Percentiles rank a stretch among this genome's conserved stretches.
These are phyloP conservation scores for Dilophus febrilis DNA, from an alignment of 2,888 invertebrate species.

Conservation along the genomic window DNA sequence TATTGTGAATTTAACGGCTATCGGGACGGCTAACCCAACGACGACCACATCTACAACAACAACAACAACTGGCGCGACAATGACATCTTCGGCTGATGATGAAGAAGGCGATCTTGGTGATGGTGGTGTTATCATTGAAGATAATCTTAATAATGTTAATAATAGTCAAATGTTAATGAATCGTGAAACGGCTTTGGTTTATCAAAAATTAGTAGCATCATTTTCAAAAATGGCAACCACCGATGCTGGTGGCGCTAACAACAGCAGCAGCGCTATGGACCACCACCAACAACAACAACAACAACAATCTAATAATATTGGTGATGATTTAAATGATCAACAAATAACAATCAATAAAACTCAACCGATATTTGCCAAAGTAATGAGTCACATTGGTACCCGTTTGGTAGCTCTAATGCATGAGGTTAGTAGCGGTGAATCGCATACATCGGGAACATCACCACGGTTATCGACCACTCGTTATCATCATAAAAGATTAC, in stretches of 20 bases:
- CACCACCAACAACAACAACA: conserved; percentile 14
- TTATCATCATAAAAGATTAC: conserved; percentile 38
- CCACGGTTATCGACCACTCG: conserved; percentile 36
- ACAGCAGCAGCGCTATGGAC: conserved; percentile 24
- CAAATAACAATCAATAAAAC: conserved; percentile 43
- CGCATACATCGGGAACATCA: conserved; percentile 37
- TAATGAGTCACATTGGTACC: conserved; percentile 83
- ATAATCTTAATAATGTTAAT: too few relatives aligned
- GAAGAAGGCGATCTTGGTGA: conserved; percentile 38
- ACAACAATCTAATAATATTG: too few relatives aligned
- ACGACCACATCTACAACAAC: too few relatives aligned
- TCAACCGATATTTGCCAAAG: conserved; percentile 74
- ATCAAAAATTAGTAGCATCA: conserved; percentile 69
- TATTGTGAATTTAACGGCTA: too few relatives aligned
- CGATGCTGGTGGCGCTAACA: conserved; percentile 21
- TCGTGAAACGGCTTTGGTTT: conserved; percentile 72
- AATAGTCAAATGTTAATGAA: conserved; percentile 35
- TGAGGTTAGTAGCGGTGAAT: conserved; percentile 67
- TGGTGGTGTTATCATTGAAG: conserved; percentile 32
- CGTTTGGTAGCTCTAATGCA: conserved; percentile 79
- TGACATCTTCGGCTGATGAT: conserved; percentile 33
- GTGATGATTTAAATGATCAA: conserved; percentile 30
- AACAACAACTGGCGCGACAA: background rate
- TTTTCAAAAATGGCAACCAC: conserved; percentile 57
- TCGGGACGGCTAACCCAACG: too few relatives aligned